Base-by-base conservation (phyloP, 2,797 vertebrate species). In the Kryptolebias ocellatus region DNA sequence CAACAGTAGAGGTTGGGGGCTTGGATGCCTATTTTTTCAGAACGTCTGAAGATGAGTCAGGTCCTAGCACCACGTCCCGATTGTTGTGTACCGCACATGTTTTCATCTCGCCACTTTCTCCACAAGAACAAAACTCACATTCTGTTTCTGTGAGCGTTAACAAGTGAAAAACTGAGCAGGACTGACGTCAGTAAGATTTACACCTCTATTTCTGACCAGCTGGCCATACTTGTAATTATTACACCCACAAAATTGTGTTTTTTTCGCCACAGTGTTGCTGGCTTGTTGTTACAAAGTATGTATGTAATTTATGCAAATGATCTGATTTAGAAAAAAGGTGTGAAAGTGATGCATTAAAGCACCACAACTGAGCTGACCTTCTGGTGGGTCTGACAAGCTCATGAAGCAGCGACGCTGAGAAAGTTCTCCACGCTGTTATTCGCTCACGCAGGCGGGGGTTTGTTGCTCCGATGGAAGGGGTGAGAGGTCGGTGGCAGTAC, bases 1-100 rank as follows among this genome's bases (percentile, higher is more conserved):
- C 2, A 39, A n/a, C 2, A 1, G 47, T 29, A 4, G 8, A 20
- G 11, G 39, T 3, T 4, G 6, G 46, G 1, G 49, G 55, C 49
- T 24, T 28, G 64, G 70, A 59, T 64, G 29, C 62, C 64, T 79
- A 58, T 71, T 79, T 74, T 77, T 37, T 79, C 42, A 47, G 51
- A 61, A 28, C 56, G 49, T 78, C 74, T 60, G 29, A 72, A 49
- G 65, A 78, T 88, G 84, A 88, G 59, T 89, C 85, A 90, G 56
- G 29, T 66, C 46, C 77, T 5, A 79, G 60, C 67, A 29, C 39
- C 64, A 59, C 53, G 50, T 74, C 18, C 45, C 51, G 53, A 81
- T 76, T 54, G 47, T 42, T 67, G 58, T 64, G 61, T 68, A 73
- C 60, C 70, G 67, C 76, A 80, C 47, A 61, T 64, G 72, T 78